Base-by-base conservation (phyloP, 2,888 invertebrate species). In the Nineta flava region DNA sequence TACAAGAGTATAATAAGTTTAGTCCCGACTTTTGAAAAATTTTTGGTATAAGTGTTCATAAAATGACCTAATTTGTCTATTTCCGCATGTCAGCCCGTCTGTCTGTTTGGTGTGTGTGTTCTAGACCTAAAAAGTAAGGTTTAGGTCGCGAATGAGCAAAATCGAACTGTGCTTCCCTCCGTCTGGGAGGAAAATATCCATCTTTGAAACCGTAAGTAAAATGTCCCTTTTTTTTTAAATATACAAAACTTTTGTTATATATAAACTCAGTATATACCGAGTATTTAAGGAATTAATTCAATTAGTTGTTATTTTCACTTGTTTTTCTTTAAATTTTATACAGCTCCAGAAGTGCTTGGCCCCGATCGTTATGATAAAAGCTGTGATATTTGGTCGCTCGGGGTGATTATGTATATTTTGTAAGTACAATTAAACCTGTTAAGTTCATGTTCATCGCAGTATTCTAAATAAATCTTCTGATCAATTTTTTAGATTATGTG, bases 361-460 rank as follows among this genome's bases (percentile, higher is more conserved):
- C 91, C 95, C 5, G 93, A 94, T 65, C 96, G 94, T 63, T 99
- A 97, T 65, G 97, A 97, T 71, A 96, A 94, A 65, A 94, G 94
- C 56, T 99, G 99, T 72, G 99, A 99, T 74, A 86, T 99, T 63
- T 99, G 99, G 97, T 95, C 96, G 0, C 71, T 99, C 52, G 97
- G 97, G 17, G 97, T 99, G 26, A 97, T 99, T 54, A 97, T 96
- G 93, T 99, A 99, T 67, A 99, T 99, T 61, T 71, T 99, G 73
- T 84, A 70, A 79, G 83, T 74, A 55, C 46, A 55, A 47, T 35
- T 46, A n/a, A 13, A 2, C n/a, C n/a, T n/a, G n/a, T n/a, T n/a
- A n/a, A n/a, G 19, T 19, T 19, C 19, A 5, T 19, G 19, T 19
- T 5, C 19, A 19, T 19, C 19, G 19, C 2, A 19, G 19, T 19